These are phyloP conservation scores for Apodemia hepburni DNA, from an alignment of 2,888 invertebrate species.

Conservation along the genomic window DNA sequence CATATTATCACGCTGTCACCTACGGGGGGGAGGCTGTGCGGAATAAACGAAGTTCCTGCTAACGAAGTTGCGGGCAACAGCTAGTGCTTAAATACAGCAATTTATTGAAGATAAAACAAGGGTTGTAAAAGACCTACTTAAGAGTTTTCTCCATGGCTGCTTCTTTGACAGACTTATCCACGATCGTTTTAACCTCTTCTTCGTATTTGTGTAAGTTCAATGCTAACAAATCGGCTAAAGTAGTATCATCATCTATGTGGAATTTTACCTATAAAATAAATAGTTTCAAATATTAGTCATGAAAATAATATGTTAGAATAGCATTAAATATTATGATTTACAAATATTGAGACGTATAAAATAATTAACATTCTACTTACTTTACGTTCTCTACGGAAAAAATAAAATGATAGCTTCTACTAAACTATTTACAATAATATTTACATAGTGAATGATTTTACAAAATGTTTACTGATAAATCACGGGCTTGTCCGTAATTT, in stretches of 20 bases:
- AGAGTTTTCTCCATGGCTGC: conserved; percentile 97
- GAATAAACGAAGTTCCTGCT: too few species aligned
- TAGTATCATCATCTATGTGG: conserved; percentile 91
- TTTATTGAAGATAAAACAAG: too few species aligned
- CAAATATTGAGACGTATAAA: too few species aligned
- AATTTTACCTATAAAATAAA: conserved; percentile 82
- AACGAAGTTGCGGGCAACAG: too few species aligned
- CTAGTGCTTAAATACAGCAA: too few species aligned
- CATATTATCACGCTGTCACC: too few species aligned
- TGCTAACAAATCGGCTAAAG: conserved; percentile 91
- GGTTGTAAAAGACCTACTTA: conserved; percentile 48
- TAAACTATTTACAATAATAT: not conserved
- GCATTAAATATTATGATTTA: not conserved
- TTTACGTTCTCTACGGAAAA: too few species aligned
- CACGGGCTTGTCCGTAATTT: conserved; percentile 40
- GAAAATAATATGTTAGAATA: not conserved
- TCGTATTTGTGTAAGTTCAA: conserved; percentile 95
- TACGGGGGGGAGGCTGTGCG: too few species aligned
- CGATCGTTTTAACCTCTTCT: conserved; percentile 96
- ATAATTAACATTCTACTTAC: too few species aligned
- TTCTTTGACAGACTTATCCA: conserved; percentile 97
- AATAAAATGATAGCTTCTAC: not conserved
- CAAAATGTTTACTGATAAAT: conserved; percentile 62
- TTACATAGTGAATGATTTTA: conserved; percentile 38
- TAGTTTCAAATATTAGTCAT: not conserved